Conservation (phyloP, 2,888 invertebrate species). For the Campoplex capitator region DNA sequence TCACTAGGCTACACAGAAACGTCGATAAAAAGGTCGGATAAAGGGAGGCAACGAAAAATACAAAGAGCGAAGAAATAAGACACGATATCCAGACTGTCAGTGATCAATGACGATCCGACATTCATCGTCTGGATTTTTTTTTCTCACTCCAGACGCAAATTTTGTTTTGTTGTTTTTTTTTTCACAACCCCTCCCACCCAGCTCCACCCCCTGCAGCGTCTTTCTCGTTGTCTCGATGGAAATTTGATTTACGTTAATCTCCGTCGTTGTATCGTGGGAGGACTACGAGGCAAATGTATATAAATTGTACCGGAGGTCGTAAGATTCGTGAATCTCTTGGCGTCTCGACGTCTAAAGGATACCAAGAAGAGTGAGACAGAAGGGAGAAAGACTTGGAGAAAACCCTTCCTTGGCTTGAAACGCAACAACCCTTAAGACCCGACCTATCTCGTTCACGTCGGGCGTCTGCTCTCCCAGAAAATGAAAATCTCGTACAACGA, state of each 20-base stretch:
- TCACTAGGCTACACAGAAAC: not conserved
- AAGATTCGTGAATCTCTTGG: slow-evolving; percentile 24
- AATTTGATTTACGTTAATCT: slow-evolving; percentile 64
- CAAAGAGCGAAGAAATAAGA: slow-evolving; percentile 22
- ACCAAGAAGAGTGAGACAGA: not conserved
- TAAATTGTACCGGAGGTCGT: slow-evolving; percentile 42
- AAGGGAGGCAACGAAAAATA: slow-evolving; percentile 4
- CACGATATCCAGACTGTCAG: slow-evolving; percentile 38
- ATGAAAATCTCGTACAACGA: slow-evolving; percentile 47
- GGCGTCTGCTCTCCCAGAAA: slow-evolving; percentile 21
- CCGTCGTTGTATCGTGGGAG: slow-evolving; percentile 12
- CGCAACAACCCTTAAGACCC: slow-evolving; percentile 59
- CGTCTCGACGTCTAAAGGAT: slow-evolving; percentile 54
- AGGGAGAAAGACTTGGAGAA: slow-evolving; percentile 17
- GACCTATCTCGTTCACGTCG: slow-evolving; percentile 60
- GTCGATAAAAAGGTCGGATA: slow-evolving; percentile 22
- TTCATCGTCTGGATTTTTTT: slow-evolving; percentile 27
- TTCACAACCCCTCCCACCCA: not conserved
- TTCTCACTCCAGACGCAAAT: not conserved
- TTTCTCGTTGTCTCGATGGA: slow-evolving; percentile 43
- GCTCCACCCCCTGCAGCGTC: not conserved
- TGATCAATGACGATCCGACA: slow-evolving; percentile 39
- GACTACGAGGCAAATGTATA: slow-evolving; percentile 33
- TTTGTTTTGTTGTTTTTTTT: not conserved
- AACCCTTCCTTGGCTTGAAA: slow-evolving; percentile 58